Conservation (phyloP, 2,113 vertebrate genomes). For the Rhombomys opimus region DNA sequence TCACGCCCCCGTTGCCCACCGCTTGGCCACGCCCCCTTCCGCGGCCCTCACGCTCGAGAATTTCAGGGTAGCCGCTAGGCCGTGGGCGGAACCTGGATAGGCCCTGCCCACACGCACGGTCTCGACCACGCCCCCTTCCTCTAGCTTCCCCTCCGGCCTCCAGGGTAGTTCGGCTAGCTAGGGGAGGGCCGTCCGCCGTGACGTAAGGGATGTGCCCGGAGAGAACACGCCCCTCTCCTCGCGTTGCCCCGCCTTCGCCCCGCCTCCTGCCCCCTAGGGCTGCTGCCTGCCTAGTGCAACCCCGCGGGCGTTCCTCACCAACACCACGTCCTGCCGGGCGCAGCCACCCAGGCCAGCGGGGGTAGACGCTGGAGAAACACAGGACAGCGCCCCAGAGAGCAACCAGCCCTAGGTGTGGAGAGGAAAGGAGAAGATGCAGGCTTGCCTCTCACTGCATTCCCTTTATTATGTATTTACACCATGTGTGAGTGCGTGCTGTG, state of each 20-base stretch:
- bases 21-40: not conserved
- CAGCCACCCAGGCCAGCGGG: not conserved
- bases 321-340: not conserved
- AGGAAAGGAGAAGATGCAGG: not conserved
- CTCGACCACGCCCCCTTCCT: no score
- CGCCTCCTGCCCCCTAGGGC: not conserved
- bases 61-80: not conserved
- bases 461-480: not conserved
- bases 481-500: fast-evolving
- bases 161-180: not conserved
- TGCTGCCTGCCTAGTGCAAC: no score
- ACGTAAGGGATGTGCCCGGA: not conserved
- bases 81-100: not conserved
- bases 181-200: not conserved
- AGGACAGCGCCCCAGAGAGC: not conserved
- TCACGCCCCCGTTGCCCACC: not conserved
- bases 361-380: not conserved
- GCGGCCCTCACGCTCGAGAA: not conserved
- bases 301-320: not conserved
- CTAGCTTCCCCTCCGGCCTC: no score
- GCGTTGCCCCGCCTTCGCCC: not conserved
- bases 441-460: not conserved
- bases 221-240: not conserved
- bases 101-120: not conserved
- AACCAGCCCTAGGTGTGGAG: not conserved